A percentile compares a stretch with the other conserved stretches of the same genome.
phyloP scores from a whole-genome alignment of 2,888 invertebrate species.

The Drosophila kokeensis region DNA sequence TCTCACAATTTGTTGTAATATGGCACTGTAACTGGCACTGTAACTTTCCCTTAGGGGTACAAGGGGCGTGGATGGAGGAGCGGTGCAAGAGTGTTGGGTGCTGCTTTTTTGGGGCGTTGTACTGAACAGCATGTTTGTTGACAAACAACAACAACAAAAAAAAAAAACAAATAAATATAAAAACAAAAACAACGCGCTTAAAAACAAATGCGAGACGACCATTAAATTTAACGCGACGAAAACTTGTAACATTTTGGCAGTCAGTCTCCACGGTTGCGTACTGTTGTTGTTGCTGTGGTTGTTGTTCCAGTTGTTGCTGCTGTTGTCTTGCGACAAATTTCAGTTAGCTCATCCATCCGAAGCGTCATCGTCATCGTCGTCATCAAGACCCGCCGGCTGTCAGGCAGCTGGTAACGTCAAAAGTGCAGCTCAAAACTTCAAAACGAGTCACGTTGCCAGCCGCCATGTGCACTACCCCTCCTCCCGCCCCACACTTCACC shows the following conservation, averaged over 20 bases:
- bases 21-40: conserved; percentile 44
- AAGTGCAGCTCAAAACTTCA: conserved; percentile 81
- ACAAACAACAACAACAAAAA: neutral
- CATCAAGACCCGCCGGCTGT: conserved; percentile 42
- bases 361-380: conserved; percentile 45
- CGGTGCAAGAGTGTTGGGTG: neutral
- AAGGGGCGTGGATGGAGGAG: neutral
- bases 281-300: conserved; percentile 21
- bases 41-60: conserved; percentile 41
- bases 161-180: neutral
- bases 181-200: conserved; percentile 42
- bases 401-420: conserved; percentile 75
- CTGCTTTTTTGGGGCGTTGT: neutral
- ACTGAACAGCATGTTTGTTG: neutral
- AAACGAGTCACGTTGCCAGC: conserved; percentile 74
- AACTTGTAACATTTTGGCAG: conserved; percentile 71
- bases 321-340: conserved; percentile 73
- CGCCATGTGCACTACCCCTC: neutral
- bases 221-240: conserved; percentile 75
- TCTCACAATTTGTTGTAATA: conserved; percentile 64
- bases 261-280: conserved; percentile 29
- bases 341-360: conserved; percentile 75
- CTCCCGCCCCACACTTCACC: neutral
- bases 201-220: conserved; percentile 72
- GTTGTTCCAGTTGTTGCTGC: conserved; percentile 24